Evolutionary conservation across 2,888 invertebrate species (phyloP), one percentile per base, ranked within the genome.

Genomic region (Drosophila rubida): DNA sequence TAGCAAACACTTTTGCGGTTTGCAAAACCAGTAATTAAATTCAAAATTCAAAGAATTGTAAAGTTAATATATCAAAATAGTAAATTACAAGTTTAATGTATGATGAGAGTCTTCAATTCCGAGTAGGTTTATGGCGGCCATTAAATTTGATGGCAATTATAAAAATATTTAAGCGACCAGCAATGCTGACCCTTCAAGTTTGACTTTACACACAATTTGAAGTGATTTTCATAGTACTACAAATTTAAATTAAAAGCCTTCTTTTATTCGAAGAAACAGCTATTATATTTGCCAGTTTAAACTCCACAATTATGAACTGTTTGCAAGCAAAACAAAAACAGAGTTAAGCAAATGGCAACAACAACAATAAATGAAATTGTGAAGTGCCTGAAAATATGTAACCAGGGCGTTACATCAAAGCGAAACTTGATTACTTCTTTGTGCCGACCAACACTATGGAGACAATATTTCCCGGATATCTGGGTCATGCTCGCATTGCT

Each of bases 401-500:
- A 35, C 1, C 7, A 27, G 50, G 22, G 14, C n/a, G 19, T 22
- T 8, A 42, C 25, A 46, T 53, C 46, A 48, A 76, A 66, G 54
- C 41, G 9, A 53, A 59, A 59, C 49, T 57, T 53, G 46, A 64
- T 69, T 50, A 44, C 19, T 22, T 51, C 32, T n/a, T 51, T 59
- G 58, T 39, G 35, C 16, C 5, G 19, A 65, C 27, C 14, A 35
- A 22, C 42, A 44, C 8, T 11, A 14, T 32, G 14, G 35, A 27
- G 8, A 19, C 19, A 14, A 35, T 13, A 46, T 42, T 16, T 19
- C 25, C 51, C 55, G 42, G 39, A 32, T 45, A 64, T 45, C 44
- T 49, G 55, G 55, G 59, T 42, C 41, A 42, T 53, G 41, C 39
- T 25, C 23, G 1, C 46, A 45, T 30, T 27, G 22, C 51, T 57